phyloP scores from a whole-genome alignment of 2,113 vertebrate species.

The Tetrao urogallus region DNA sequence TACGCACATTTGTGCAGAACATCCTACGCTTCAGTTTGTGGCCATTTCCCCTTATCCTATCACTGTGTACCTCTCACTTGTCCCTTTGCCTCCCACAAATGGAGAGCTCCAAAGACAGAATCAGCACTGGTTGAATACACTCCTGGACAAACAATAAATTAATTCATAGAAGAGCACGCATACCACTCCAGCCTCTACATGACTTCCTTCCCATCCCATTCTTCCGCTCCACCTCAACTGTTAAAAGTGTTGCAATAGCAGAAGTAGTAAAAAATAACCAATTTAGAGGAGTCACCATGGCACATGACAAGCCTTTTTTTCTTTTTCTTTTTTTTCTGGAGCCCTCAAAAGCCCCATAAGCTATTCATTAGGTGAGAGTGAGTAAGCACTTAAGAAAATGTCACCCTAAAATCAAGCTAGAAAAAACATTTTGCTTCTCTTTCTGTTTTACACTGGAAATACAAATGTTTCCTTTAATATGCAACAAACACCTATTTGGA shows the following conservation, averaged over 20 bases:
- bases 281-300: background rate
- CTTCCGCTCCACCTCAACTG: background rate
- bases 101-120: background rate
- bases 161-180: background rate
- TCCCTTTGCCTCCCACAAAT: too few species aligned
- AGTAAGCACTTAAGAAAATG: conserved; percentile 19
- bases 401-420: background rate
- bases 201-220: background rate
- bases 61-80: too few species aligned
- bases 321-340: background rate
- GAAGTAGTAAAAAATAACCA: background rate
- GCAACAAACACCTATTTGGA: conserved; percentile 3
- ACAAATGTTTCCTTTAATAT: background rate
- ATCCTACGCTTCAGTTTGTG: too few species aligned
- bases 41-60: too few species aligned
- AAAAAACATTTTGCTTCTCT: background rate
- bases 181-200: background rate
- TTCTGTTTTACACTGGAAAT: background rate
- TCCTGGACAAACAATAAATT: background rate
- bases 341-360: background rate
- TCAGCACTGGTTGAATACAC: background rate
- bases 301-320: background rate
- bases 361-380: background rate
- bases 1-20: too few species aligned
- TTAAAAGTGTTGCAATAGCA: background rate